Evolutionary conservation across 2,888 invertebrate genomes (phyloP), one percentile per base, ranked within the genome.

Genomic region (Coenonympha glycerion): DNA sequence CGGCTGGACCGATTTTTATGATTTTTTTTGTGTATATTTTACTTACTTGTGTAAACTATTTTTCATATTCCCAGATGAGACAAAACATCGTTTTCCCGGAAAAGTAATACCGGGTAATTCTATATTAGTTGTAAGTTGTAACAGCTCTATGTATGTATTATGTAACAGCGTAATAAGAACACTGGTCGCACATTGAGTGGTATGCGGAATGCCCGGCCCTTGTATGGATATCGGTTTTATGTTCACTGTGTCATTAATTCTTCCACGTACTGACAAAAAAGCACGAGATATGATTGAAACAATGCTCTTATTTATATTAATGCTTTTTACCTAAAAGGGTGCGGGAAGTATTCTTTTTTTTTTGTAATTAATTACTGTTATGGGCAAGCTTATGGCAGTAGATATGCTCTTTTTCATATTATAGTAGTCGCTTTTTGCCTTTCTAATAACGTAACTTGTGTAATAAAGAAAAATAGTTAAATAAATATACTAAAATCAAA

Each of bases 121-220:
- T n/a, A n/a, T n/a, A n/a, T 13, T 11, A 11, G n/a, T 11, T 39
- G 6, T 13, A 6, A 37, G 19, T 2, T 22, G 11, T 37, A 36
- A 52, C 78, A 64, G 47, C 81, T 79, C 79, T 68, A n/a, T 46
- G 56, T 61, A 74, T 63, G 80, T 81, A n/a, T n/a, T n/a, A 62
- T 79, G 70, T 79, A 76, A 62, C 75, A 68, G 59, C 64, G 63
- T 6, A 26, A 26, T 26, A 68, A 69, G 70, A 44, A 44, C 69
- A 71, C 58, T 58, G 60, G 57, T 55, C 53, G 46, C 44, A 22
- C 39, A 61, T 54, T 44, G 47, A 57, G 55, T 55, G 76, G 79
- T 66, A 83, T 80, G 79, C 79, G 82, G 81, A 83, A 79, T 75
- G 64, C 57, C 62, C 55, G 51, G 49, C 52, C 71, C 67, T 52